These are phyloP conservation scores for Ganaspis brasiliensis DNA, from an alignment of 2,888 invertebrate genomes.

Conservation along the genomic window DNA sequence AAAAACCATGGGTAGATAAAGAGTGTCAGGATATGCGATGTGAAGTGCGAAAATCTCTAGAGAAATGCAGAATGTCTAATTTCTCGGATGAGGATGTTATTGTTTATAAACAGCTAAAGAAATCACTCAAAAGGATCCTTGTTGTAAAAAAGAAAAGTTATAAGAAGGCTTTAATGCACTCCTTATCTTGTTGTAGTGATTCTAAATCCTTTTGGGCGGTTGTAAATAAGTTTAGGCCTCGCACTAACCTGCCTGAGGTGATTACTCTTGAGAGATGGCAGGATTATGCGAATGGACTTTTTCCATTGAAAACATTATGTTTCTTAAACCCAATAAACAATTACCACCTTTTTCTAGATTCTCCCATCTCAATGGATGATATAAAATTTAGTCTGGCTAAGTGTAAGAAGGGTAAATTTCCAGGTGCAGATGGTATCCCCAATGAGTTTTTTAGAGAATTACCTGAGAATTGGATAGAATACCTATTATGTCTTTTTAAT, in stretches of 20 bases:
- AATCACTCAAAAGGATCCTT: background rate
- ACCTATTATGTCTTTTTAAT: background rate
- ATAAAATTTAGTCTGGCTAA: no score
- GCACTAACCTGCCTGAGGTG: background rate
- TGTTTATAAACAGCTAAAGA: background rate
- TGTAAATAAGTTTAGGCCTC: background rate
- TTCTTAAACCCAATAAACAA: background rate
- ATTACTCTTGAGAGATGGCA: slow-evolving; percentile 5
- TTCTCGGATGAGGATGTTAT: background rate
- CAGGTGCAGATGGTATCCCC: no score
- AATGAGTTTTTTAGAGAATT: background rate
- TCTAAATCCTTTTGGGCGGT: background rate
- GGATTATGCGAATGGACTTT: background rate
- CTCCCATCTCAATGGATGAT: no score
- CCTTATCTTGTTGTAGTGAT: background rate
- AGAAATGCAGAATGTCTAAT: no score
- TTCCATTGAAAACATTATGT: no score
- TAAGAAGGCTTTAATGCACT: background rate
- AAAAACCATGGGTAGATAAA: no score
- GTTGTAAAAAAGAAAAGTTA: background rate
- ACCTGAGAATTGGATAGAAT: background rate
- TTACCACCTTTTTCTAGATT: no score
- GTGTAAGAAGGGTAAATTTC: no score
- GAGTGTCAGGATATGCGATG: no score
- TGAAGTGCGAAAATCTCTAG: no score